Evolutionary conservation across 2,888 invertebrate genomes (phyloP).

Genomic region (Cheilosia pagana): DNA sequence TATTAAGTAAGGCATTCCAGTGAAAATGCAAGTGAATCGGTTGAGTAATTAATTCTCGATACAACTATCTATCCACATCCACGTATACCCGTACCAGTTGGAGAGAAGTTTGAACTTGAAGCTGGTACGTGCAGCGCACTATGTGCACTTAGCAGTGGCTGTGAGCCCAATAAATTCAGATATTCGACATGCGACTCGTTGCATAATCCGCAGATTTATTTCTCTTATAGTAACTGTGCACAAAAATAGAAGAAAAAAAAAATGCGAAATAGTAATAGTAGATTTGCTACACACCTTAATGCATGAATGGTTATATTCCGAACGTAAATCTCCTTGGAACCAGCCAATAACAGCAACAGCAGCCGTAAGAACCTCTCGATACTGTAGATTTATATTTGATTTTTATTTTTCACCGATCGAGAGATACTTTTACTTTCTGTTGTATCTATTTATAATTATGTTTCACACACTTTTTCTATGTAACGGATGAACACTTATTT

Average conservation of each 20-base stretch:
- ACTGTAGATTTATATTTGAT: conserved; percentile 27
- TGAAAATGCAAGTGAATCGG: conserved; percentile 62
- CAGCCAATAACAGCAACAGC: conserved; percentile 49
- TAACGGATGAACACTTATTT: conserved; percentile 60
- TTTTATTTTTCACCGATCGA: conserved; percentile 34
- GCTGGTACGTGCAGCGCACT: background rate
- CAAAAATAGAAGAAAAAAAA: background rate
- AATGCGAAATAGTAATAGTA: conserved; percentile 38
- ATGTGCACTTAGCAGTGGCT: background rate
- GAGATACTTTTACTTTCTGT: conserved; percentile 74
- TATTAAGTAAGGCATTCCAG: conserved; percentile 59
- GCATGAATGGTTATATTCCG: conserved; percentile 75
- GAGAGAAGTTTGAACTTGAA: conserved; percentile 58
- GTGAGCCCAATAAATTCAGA: background rate
- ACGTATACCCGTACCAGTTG: background rate
- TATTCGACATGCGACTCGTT: conserved; percentile 25
- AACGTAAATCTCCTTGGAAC: conserved; percentile 71
- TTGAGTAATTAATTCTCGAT: conserved; percentile 28
- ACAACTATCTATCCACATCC: background rate
- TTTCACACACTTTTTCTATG: conserved; percentile 63
- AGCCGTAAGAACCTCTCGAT: conserved; percentile 65
- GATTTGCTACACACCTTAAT: conserved; percentile 72
- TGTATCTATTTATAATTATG: conserved; percentile 53
- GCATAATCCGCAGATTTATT: conserved; percentile 51
- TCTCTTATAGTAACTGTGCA: background rate